phyloP scores from a whole-genome alignment of 2,888 invertebrate species.

The Lasiommata megera region DNA sequence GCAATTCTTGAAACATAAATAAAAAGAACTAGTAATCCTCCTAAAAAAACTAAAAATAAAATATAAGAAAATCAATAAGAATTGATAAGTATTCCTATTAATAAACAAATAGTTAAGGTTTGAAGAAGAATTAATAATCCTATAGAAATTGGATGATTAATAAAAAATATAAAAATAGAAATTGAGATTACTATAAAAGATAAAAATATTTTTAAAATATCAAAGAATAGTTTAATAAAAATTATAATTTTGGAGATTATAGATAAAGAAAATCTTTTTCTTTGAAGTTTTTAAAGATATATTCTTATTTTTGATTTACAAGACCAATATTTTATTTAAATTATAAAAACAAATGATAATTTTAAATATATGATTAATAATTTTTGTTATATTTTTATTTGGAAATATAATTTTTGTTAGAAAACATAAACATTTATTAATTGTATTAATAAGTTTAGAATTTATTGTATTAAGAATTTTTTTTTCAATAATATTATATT shows the following conservation, averaged over 20 bases:
- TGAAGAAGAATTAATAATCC: too few species aligned
- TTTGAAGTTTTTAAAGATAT: conserved; percentile 78
- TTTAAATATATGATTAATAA: conserved; percentile 57
- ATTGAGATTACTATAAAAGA: conserved; percentile 49
- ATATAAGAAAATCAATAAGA: conserved; percentile 83
- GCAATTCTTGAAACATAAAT: conserved; percentile 84
- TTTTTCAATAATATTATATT: too few species aligned
- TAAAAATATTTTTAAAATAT: conserved; percentile 54
- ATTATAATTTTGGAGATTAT: conserved; percentile 88
- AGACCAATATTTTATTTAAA: too few species aligned
- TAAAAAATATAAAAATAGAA: too few species aligned
- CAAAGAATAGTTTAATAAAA: conserved; percentile 84
- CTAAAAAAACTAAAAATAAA: conserved; percentile 83
- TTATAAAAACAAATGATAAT: conserved; percentile 82
- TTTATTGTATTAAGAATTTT: too few species aligned
- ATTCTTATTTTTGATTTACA: conserved; percentile 84
- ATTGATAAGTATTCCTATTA: conserved; percentile 69
- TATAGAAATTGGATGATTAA: too few species aligned
- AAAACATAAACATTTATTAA: too few species aligned
- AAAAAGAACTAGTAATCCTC: conserved; percentile 84
- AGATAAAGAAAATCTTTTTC: conserved; percentile 78
- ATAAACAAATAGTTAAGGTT: conserved; percentile 71
- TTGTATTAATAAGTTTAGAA: too few species aligned
- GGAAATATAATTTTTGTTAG: too few species aligned
- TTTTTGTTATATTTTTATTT: conserved; percentile 56